Percentiles rank a stretch among this genome's conserved stretches.
Conservation (phyloP, 2,797 vertebrate genomes). For the Gymnodraco acuticeps region DNA sequence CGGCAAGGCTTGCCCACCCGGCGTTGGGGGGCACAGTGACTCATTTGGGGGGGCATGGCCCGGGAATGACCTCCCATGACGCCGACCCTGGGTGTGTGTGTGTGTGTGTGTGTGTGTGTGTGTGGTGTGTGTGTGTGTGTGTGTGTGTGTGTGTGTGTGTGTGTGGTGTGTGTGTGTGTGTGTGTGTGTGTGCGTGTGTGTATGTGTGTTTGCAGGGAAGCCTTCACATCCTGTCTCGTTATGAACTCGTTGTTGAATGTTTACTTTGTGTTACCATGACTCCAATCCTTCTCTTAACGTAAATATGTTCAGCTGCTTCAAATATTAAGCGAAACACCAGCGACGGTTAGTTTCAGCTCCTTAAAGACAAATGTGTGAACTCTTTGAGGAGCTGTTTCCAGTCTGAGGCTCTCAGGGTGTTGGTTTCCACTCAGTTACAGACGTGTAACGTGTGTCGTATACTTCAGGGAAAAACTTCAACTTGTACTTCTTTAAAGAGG, state of each 20-base stretch:
- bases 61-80: no score
- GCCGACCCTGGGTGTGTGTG: no score
- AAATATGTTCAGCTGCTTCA: not conserved
- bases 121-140: not conserved
- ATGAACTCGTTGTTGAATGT: not conserved
- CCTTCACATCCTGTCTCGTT: conserved; percentile 17
- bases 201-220: conserved; percentile 7
- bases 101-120: no score
- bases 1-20: no score
- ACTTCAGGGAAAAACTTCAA: no score
- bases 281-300: not conserved
- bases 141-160: no score
- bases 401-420: not conserved
- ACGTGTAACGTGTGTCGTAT: not conserved
- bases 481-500: no score
- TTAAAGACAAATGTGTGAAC: not conserved
- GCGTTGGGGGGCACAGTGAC: no score
- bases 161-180: no score
- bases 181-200: not conserved
- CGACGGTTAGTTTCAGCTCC: not conserved
- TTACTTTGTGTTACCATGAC: not conserved
- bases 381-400: not conserved
- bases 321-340: not conserved
- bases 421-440: not conserved
- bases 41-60: no score